phyloP scores from a whole-genome alignment of 2,113 vertebrate genomes.

The Perca flavescens region DNA sequence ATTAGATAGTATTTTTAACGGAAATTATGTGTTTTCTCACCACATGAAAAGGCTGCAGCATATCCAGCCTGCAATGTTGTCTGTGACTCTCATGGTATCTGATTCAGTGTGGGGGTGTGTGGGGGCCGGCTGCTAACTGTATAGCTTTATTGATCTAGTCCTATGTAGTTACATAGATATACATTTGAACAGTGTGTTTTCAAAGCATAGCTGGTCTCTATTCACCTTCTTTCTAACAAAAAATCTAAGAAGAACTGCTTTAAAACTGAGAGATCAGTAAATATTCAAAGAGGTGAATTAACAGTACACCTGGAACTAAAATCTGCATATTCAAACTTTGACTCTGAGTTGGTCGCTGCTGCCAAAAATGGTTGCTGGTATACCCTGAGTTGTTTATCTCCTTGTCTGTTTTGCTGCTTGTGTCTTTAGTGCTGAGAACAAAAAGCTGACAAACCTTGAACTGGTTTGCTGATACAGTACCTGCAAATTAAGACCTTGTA shows the following conservation, averaged over 20 bases:
- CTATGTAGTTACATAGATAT: slow-evolving; percentile 10
- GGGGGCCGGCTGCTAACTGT: not conserved
- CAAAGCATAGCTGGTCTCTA: not conserved
- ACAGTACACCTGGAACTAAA: not conserved
- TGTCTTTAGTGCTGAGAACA: slow-evolving; percentile 38
- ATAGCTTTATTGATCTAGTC: slow-evolving; percentile 15
- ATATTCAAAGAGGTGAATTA: not conserved
- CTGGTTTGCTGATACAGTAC: slow-evolving; percentile 20
- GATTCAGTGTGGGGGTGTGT: not conserved
- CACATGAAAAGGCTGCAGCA: not conserved
- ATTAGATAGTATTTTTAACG: too few species aligned
- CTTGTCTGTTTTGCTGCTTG: slow-evolving; percentile 28
- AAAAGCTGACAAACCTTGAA: slow-evolving; percentile 68
- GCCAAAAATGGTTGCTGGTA: not conserved
- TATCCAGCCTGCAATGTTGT: not conserved
- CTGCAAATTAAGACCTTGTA: slow-evolving; percentile 19
- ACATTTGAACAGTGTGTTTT: not conserved
- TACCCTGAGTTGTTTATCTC: not conserved
- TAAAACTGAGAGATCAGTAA: not conserved
- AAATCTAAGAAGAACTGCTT: not conserved
- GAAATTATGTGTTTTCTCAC: not conserved
- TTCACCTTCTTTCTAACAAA: not conserved
- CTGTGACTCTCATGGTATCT: not conserved
- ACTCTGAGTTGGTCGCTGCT: not conserved
- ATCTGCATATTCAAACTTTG: not conserved